Evolutionary conservation across 2,797 vertebrate genomes (phyloP), one percentile per base, ranked within the genome.

Genomic region (Vespertilio murinus): DNA sequence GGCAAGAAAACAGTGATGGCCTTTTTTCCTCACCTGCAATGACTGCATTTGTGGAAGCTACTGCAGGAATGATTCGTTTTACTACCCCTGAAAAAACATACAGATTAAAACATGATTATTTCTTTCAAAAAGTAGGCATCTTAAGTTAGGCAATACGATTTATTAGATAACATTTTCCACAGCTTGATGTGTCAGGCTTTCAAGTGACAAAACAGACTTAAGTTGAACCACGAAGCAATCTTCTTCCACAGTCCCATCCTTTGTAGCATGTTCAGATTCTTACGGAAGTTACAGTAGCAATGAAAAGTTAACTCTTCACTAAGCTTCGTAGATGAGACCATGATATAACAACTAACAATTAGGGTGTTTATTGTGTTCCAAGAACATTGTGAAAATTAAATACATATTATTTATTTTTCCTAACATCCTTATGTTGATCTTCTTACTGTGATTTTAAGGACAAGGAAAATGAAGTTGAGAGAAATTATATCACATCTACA

Each of bases 1-100:
- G 28, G 6, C 64, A 67, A 93, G 85, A 56, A 12, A 90, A 78
- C 91, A 77, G 33, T 20, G 28, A 9, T 18, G 3, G 54, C 5
- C 65, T n/a, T 92, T 94, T 86, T 35, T 89, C 94, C 98, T 67
- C 98, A 99, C 99, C 99, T 98, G 99, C 99, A 97, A 99, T 99
- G 87, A 99, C 99, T 96, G 99, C 99, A 95, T 99, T 99, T 96
- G 99, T 99, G 90, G 99, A 99, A 8, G 99, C 99, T 95, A 99
- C 99, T 93, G 99, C 99, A 90, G 99, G 99, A 97, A 99, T 99
- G 96, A 99, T 99, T 96, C 99, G 98, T 97, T 99, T 99, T 38
- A 99, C 98, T 87, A 99, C 99, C 38, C 99, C 99, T 99, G 96
- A 42, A 96, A 97, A 97, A 94, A 91, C 20, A 56, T 2, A 69